Evolutionary conservation across 1,140 invertebrate species (phyloP).

Genomic region (Teleogryllus occipitalis): DNA sequence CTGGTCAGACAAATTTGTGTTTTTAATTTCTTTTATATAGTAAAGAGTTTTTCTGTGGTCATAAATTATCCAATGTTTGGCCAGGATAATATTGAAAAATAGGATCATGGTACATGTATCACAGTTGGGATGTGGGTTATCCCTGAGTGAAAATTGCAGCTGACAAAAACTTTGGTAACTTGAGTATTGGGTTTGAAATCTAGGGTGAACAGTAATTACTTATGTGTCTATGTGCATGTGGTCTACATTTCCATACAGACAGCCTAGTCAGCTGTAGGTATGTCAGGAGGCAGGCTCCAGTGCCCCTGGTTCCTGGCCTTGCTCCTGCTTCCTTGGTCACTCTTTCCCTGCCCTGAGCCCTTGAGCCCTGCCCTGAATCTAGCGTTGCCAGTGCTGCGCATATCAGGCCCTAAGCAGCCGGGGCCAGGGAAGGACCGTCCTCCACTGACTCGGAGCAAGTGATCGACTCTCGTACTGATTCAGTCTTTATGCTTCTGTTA

Average conservation of each 20-base stretch:
- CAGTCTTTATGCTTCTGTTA: slow-evolving; percentile 61
- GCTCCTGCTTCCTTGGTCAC: not conserved
- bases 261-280: not conserved
- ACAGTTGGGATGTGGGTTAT: too few species aligned
- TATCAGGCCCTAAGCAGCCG: not conserved
- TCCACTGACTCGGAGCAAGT: not conserved
- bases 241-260: not conserved
- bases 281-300: not conserved
- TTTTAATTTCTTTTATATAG: too few species aligned
- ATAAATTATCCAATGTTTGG: too few species aligned
- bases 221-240: not conserved
- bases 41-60: too few species aligned
- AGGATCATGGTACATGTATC: too few species aligned
- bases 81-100: too few species aligned
- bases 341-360: not conserved
- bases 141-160: too few species aligned
- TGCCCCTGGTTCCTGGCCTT: not conserved
- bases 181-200: not conserved
- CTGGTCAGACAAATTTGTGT: too few species aligned
- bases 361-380: not conserved
- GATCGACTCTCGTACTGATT: slow-evolving; percentile 20
- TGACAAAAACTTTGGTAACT: not conserved
- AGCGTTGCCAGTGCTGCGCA: not conserved
- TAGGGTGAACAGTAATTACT: not conserved
- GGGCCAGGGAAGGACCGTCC: not conserved